Conservation (phyloP, 2,888 invertebrate species). For the Calameuta filiformis region DNA sequence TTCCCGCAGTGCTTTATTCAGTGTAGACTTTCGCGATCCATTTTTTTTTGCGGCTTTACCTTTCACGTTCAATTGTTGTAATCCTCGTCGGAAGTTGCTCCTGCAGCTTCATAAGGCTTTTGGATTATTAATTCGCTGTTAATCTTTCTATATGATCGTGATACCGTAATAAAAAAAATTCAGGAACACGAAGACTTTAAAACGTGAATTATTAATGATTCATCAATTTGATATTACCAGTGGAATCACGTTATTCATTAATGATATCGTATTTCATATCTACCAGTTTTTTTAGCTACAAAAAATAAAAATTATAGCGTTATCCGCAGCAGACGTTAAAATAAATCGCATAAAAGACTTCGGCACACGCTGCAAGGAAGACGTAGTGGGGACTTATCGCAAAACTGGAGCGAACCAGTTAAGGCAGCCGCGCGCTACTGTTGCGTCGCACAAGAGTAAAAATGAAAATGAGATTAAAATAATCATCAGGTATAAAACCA, state of each 20-base stretch:
- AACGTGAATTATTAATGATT: background rate
- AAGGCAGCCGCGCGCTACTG: no score
- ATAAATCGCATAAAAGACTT: background rate
- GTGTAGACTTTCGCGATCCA: background rate
- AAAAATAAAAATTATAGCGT: background rate
- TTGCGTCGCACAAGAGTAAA: no score
- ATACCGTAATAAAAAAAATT: background rate
- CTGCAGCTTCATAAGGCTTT: background rate
- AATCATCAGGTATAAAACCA: no score
- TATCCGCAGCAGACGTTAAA: background rate
- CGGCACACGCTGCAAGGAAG: background rate
- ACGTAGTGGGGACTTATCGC: background rate
- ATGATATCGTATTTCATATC: background rate
- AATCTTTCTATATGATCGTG: background rate
- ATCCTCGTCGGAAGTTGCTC: background rate
- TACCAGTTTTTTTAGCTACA: background rate
- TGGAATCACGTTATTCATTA: background rate
- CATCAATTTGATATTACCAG: background rate
- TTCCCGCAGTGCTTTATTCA: background rate
- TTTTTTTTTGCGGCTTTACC: background rate
- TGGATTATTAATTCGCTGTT: background rate
- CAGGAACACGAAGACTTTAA: background rate
- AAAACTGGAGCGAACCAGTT: background rate
- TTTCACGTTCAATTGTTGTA: background rate
- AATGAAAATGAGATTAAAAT: no score